Conservation (phyloP, 2,888 invertebrate species). For the Campoplex nolae region DNA sequence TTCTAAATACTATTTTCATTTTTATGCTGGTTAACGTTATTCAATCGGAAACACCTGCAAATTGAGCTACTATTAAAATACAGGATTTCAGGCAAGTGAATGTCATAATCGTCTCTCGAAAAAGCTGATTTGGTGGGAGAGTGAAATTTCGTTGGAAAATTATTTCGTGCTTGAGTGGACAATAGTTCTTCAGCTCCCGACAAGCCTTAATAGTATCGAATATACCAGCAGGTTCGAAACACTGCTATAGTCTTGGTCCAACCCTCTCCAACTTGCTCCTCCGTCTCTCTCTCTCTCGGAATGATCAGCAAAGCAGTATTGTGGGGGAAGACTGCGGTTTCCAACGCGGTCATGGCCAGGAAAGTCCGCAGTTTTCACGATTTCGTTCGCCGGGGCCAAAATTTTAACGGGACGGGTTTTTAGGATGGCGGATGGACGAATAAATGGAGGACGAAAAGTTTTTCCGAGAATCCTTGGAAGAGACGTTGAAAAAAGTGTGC, state of each 20-base stretch:
- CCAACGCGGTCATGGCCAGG: slow-evolving; percentile 68
- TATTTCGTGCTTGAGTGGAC: neutral
- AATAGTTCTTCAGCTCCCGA: neutral
- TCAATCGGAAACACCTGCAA: neutral
- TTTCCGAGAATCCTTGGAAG: slow-evolving; percentile 44
- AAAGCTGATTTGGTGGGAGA: neutral
- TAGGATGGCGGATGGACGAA: neutral
- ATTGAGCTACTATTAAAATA: neutral
- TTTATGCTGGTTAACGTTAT: neutral
- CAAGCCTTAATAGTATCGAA: slow-evolving; percentile 1
- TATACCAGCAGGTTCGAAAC: slow-evolving; percentile 23
- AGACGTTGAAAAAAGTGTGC: slow-evolving; percentile 2
- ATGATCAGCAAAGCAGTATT: slow-evolving; percentile 14
- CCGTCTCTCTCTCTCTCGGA: neutral
- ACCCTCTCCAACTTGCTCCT: neutral
- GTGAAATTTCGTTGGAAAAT: neutral
- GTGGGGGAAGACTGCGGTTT: slow-evolving; percentile 57
- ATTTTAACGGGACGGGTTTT: slow-evolving; percentile 33
- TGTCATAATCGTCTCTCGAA: neutral
- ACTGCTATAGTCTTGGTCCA: slow-evolving; percentile 23
- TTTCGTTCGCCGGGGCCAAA: slow-evolving; percentile 43
- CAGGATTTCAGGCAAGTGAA: neutral
- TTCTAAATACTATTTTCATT: neutral
- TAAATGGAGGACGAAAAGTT: slow-evolving; percentile 45
- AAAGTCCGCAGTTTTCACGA: slow-evolving; percentile 62